Conservation (phyloP, 23 tunicate genomes). For the Clavelina lepadiformis region DNA sequence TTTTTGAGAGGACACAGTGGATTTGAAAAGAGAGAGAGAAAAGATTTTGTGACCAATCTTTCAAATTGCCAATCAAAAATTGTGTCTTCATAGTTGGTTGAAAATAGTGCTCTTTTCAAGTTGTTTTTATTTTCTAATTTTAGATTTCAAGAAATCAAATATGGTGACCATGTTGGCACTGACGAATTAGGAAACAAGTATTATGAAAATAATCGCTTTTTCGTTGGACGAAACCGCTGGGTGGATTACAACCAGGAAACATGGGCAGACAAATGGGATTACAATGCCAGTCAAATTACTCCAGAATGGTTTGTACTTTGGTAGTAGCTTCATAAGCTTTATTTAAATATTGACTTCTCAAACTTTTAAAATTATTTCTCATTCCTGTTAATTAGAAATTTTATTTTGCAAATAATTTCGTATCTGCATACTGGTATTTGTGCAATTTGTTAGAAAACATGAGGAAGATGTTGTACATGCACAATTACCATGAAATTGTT, state of each 20-base stretch:
- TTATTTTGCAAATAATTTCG: no score
- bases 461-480: no score
- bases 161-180: slow-evolving; percentile 61
- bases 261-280: slow-evolving; percentile 86
- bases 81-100: slow-evolving; percentile 1
- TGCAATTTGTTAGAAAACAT: no score
- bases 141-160: slow-evolving; percentile 41
- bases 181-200: slow-evolving; percentile 91
- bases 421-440: no score
- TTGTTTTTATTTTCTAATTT: not conserved
- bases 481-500: no score
- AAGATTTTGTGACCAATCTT: not conserved
- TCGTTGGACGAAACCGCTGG: slow-evolving; percentile 88
- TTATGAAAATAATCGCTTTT: slow-evolving; percentile 87
- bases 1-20: no score
- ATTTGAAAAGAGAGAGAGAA: no score
- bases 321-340: no score
- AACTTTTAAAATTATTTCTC: no score
- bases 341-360: no score
- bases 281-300: slow-evolving; percentile 85
- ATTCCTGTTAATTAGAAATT: no score
- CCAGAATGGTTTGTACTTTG: slow-evolving; percentile 67
- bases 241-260: slow-evolving; percentile 85
- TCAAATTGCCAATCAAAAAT: not conserved
- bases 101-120: not conserved